These are phyloP conservation scores for Plecturocebus donacophilus DNA, from an alignment of 2,113 vertebrate species.

Conservation along the genomic window DNA sequence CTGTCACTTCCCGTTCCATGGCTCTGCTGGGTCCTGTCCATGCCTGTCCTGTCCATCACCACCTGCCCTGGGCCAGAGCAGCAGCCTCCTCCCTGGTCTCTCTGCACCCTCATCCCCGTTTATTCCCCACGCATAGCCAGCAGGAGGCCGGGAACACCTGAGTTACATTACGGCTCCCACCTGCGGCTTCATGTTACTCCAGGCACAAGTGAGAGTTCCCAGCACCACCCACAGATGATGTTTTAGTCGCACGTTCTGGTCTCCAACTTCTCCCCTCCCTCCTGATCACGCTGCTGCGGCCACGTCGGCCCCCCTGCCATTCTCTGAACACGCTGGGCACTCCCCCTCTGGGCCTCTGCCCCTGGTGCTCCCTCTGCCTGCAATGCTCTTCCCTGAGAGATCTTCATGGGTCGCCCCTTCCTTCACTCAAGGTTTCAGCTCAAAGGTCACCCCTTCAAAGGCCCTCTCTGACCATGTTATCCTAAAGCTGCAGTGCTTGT, in stretches of 20 bases:
- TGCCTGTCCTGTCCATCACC: background rate
- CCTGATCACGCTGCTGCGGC: background rate
- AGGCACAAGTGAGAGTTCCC: background rate
- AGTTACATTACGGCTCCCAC: too few relatives aligned
- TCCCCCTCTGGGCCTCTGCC: background rate
- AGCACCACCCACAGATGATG: accelerated
- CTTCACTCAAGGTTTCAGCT: background rate
- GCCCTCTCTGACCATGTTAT: background rate
- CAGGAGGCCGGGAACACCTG: background rate
- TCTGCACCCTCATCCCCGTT: accelerated
- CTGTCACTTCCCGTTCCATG: background rate
- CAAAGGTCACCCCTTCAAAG: background rate
- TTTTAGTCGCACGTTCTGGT: background rate
- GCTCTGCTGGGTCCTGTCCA: background rate
- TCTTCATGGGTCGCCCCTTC: background rate
- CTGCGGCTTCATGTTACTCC: too few relatives aligned
- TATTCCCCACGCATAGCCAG: background rate
- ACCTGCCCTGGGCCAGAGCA: accelerated
- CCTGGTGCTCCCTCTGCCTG: background rate
- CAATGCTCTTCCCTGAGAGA: background rate
- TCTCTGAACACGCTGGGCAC: accelerated
- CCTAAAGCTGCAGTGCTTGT: background rate
- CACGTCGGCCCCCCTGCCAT: background rate
- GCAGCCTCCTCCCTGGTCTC: background rate
- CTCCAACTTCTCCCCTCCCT: background rate